phyloP scores from a whole-genome alignment of 37 sponge, comb jelly and placozoan genomes.

The Crambe crambe region DNA sequence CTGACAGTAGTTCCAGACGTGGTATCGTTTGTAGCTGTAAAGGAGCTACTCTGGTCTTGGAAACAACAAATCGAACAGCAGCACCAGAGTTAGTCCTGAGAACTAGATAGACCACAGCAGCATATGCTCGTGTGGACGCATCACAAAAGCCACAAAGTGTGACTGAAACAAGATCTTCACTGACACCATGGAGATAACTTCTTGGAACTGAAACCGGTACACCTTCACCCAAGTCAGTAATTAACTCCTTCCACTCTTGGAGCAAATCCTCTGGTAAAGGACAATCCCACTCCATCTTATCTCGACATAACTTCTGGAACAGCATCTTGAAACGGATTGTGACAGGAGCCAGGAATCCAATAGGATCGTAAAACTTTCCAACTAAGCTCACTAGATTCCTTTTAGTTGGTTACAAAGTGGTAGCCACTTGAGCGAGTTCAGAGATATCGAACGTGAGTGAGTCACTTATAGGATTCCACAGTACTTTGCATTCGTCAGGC shows the following conservation, averaged over 20 bases:
- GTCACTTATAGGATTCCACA: too few relatives aligned
- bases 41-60: conserved; percentile 59
- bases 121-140: conserved; percentile 50
- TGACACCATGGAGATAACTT: conserved; percentile 19
- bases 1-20: conserved; percentile 49
- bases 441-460: too few relatives aligned
- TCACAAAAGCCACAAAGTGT: conserved; percentile 63
- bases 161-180: neutral
- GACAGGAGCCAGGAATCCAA: too few relatives aligned
- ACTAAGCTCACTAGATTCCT: too few relatives aligned
- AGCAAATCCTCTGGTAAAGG: conserved; percentile 15
- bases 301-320: conserved; percentile 47
- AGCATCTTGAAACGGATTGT: too few relatives aligned
- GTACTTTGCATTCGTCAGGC: too few relatives aligned
- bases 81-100: conserved; percentile 5
- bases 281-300: conserved; percentile 51
- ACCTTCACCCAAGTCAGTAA: conserved; percentile 11
- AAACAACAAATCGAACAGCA: conserved; percentile 31
- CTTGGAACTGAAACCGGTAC: conserved; percentile 34
- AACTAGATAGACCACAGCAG: conserved; percentile 52
- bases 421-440: too few relatives aligned
- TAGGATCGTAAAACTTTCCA: too few relatives aligned
- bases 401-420: too few relatives aligned
- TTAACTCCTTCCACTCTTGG: conserved; percentile 37
- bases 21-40: conserved; percentile 48